Evolutionary conservation across 2,113 vertebrate species (phyloP).

Genomic region (Strigops habroptila): DNA sequence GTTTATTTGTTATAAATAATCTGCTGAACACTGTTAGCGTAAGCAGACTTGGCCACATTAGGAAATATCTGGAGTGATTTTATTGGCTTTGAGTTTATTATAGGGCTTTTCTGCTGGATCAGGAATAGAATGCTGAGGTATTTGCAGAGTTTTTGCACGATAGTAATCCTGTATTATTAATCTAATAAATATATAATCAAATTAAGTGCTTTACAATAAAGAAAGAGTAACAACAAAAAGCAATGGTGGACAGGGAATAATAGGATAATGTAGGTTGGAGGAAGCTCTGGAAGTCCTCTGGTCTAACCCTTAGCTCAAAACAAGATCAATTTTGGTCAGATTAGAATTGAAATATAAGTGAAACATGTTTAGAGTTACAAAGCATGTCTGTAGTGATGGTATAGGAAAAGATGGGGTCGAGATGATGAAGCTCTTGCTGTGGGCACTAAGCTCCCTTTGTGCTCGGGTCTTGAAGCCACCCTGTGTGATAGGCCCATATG

Average conservation of each 20-base stretch:
- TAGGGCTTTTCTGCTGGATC: background rate
- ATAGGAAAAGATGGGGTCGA: background rate
- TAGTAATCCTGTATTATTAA: background rate
- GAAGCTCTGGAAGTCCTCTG: background rate
- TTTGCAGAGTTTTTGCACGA: background rate
- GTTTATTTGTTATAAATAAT: background rate
- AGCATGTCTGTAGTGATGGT: background rate
- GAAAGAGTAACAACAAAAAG: background rate
- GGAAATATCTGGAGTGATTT: background rate
- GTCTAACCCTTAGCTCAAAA: background rate
- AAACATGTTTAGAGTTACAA: background rate
- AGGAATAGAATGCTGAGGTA: background rate
- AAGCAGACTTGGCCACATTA: background rate
- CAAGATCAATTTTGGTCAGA: background rate
- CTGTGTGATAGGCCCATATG: rapidly evolving
- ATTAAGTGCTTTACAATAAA: background rate
- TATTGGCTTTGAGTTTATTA: background rate
- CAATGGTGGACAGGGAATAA: background rate
- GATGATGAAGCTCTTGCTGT: background rate
- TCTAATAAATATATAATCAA: background rate
- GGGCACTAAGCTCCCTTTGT: background rate
- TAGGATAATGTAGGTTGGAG: background rate
- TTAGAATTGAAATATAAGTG: background rate
- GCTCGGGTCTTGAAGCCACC: background rate
- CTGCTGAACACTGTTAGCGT: background rate